These are phyloP conservation scores for Centropyge bicolor DNA, from an alignment of 2,797 vertebrate species.

Conservation along the genomic window DNA sequence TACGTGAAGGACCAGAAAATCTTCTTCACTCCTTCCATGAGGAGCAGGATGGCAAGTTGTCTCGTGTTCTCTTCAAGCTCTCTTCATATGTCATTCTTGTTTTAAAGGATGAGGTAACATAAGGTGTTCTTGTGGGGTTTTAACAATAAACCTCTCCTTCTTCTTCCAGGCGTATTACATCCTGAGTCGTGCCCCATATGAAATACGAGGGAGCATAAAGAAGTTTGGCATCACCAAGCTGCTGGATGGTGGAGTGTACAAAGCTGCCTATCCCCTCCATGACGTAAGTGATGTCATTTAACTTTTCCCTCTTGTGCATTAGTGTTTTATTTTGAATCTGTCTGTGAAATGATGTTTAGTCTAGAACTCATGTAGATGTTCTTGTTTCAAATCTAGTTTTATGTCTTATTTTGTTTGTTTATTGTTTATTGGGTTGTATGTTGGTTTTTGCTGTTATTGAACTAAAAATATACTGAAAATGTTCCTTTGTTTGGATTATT, in stretches of 20 bases:
- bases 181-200: conserved; percentile 91
- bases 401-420: background rate
- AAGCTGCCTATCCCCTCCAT: conserved; percentile 94
- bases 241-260: conserved; percentile 91
- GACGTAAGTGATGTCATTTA: conserved; percentile 86
- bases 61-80: background rate
- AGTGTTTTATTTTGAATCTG: background rate
- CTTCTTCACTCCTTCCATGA: conserved; percentile 94
- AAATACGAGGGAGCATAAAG: conserved; percentile 84
- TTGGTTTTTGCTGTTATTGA: background rate
- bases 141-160: background rate
- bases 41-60: conserved; percentile 92
- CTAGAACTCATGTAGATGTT: background rate
- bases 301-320: no score
- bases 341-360: background rate
- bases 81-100: background rate
- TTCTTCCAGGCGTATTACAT: conserved; percentile 90
- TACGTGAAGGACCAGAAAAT: conserved; percentile 85
- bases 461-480: background rate
- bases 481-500: background rate
- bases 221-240: conserved; percentile 95
- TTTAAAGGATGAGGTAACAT: background rate
- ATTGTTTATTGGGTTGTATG: background rate
- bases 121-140: background rate
- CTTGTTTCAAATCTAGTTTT: background rate